phyloP scores from a whole-genome alignment of 2,113 vertebrate species.

The Pseudonaja textilis region DNA sequence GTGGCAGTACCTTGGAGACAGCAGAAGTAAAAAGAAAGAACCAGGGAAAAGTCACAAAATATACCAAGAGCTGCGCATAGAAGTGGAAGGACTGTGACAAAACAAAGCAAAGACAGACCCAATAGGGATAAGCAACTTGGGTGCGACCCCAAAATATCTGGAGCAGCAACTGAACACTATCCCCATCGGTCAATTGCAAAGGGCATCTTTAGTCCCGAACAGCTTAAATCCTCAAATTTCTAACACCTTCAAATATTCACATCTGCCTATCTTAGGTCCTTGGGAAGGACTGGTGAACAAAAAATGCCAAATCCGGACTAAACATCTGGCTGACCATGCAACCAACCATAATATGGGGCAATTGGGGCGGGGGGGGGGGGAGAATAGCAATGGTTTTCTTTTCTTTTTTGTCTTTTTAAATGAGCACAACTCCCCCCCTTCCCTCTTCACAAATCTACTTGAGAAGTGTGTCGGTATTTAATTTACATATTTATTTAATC shows the following conservation, averaged over 20 bases:
- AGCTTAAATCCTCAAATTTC: neutral
- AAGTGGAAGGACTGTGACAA: too few relatives aligned
- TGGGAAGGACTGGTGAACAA: too few relatives aligned
- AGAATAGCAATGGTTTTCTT: neutral
- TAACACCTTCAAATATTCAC: neutral
- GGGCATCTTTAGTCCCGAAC: neutral
- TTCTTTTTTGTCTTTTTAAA: constrained; percentile 15
- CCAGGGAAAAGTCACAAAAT: neutral
- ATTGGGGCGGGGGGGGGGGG: too few relatives aligned
- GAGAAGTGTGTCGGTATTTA: constrained; percentile 75
- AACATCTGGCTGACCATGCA: neutral
- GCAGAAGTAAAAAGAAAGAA: neutral
- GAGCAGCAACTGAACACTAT: neutral
- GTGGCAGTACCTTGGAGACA: neutral
- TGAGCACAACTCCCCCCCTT: neutral
- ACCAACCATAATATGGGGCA: neutral
- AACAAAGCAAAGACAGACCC: neutral
- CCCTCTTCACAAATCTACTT: constrained; percentile 67
- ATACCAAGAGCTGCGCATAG: neutral
- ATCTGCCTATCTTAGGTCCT: neutral
- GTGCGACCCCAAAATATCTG: neutral
- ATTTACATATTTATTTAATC: constrained; percentile 39
- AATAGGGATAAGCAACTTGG: neutral
- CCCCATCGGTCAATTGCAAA: neutral
- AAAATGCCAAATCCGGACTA: neutral